Base-by-base conservation (phyloP, 2,888 invertebrate species). In the Cephus runcator region DNA sequence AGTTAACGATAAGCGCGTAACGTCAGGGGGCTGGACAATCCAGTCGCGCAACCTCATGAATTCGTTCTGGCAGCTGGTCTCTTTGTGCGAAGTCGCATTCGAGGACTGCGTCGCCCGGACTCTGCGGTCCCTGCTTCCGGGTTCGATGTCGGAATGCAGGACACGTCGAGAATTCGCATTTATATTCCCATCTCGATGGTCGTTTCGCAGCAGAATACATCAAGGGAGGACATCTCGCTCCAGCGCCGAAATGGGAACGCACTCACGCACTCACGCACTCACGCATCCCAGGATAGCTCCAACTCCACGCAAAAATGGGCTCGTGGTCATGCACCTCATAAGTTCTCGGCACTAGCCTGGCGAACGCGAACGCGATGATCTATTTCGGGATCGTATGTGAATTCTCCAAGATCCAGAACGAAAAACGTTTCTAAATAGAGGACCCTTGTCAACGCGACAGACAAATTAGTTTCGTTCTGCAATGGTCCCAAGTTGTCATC, bases 391-490 rank as follows among this genome's bases (percentile, higher is more conserved):
- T 36, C 36, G 12, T 12, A 12, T 0, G 36, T 12, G 36, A 4
- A 36, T 12, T 4, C 36, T 36, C 12, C 36, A 4, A 4, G 12
- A 1, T 12, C 12, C 12, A 36, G 36, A 36, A 12, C 69, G 69
- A 69, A 31, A 69, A 69, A 69, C 30, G 69, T 4, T 23, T 12
- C 69, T 69, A 31, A 69, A 12, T 31, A 35, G 34, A 12, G 35
- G 75, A 77, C 77, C 77, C 77, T 75, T 75, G 77, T 75, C 77
- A 77, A 36, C 75, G 69, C 33, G 33, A 75, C 74, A 40, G 69
- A 77, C 77, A 75, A 77, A 77, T 77, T 75, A 75, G 69, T 77
- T 77, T 75, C 75, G 56, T 36, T 75, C 68, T n/a, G 73, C n/a
- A 30, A 6, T 6, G 69, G 31, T 23, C 30, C 69, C 33, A 56